phyloP scores from a whole-genome alignment of 1,140 invertebrate species.

The Heliconius congener region DNA sequence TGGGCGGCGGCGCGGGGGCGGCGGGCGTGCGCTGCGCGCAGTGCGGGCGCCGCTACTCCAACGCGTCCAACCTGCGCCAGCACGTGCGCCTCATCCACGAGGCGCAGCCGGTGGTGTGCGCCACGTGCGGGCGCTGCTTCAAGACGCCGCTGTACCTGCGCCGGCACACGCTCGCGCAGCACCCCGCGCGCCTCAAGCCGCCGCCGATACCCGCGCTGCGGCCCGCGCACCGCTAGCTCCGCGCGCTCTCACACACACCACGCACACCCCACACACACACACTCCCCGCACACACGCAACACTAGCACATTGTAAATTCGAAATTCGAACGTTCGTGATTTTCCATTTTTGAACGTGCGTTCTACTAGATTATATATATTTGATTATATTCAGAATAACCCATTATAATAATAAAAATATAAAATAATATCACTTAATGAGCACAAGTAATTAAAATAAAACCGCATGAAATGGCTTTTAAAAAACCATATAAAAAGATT shows the following conservation, averaged over 20 bases:
- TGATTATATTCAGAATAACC: no score
- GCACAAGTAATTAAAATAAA: background rate
- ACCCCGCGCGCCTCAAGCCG: constrained; percentile 65
- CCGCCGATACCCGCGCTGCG: constrained; percentile 49
- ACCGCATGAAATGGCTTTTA: background rate
- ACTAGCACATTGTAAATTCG: constrained; percentile 4
- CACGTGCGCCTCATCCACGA: constrained; percentile 91
- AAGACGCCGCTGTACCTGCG: constrained; percentile 90
- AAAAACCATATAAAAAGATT: background rate
- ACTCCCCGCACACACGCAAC: background rate
- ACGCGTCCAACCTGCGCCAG: constrained; percentile 89
- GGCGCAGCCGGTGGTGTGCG: constrained; percentile 88
- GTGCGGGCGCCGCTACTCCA: constrained; percentile 90
- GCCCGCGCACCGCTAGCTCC: constrained; percentile 53
- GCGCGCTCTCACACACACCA: constrained; percentile 4
- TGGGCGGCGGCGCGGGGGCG: background rate
- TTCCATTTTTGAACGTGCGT: background rate
- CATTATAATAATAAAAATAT: background rate
- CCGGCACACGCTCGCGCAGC: constrained; percentile 83
- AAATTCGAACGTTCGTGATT: background rate
- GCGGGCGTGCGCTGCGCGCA: constrained; percentile 81
- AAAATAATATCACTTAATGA: background rate
- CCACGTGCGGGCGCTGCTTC: constrained; percentile 88
- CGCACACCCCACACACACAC: background rate
- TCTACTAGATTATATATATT: no score